Evolutionary conservation across 2,113 vertebrate species (phyloP), one percentile per base, ranked within the genome.

Genomic region (Aviceda subcristata): DNA sequence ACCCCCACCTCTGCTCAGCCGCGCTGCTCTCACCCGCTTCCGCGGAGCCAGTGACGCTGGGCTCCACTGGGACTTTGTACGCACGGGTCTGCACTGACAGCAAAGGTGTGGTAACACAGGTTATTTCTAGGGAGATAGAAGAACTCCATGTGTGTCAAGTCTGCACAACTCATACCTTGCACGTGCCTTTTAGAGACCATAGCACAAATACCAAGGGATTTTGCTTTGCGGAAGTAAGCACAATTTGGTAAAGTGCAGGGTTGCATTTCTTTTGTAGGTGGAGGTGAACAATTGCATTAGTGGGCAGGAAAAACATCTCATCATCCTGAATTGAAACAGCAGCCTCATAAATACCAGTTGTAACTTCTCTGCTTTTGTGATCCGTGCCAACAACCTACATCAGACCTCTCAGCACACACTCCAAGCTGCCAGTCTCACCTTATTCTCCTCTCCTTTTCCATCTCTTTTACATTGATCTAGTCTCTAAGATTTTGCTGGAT

Each of bases 101-200:
- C 41, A 67, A 19, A 80, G 50, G 7, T 30, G 45, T 32, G 77
- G 41, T 19, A 69, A 6, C 46, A 21, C 13, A 10, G 32, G 16
- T 34, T 30, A 50, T 30, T 88, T 43, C 48, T 24, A 43, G 64
- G 48, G 5, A 56, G 43, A 12, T 3, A 15, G 50, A 50, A 85
- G 55, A 66, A 30, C n/a, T 59, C 2, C 0, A 1, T 9, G 7
- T 2, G 16, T 13, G 27, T 27, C 45, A 27, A 34, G 45, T 2
- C 53, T 34, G 57, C 51, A 55, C 32, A 38, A 26, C 5, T 15
- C 74, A 24, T 34, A 4, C 39, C 43, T 18, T 50, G 29, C 66
- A 15, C 1, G 2, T 34, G 23, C 57, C 26, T 60, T 76, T 72
- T 12, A 17, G 29, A 38, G 41, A 67, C 26, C 46, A 34, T 12